A percentile compares a stretch with the other conserved stretches of the same genome.
phyloP scores from a whole-genome alignment of 2,888 invertebrate genomes.

The Penaeus monodon region DNA sequence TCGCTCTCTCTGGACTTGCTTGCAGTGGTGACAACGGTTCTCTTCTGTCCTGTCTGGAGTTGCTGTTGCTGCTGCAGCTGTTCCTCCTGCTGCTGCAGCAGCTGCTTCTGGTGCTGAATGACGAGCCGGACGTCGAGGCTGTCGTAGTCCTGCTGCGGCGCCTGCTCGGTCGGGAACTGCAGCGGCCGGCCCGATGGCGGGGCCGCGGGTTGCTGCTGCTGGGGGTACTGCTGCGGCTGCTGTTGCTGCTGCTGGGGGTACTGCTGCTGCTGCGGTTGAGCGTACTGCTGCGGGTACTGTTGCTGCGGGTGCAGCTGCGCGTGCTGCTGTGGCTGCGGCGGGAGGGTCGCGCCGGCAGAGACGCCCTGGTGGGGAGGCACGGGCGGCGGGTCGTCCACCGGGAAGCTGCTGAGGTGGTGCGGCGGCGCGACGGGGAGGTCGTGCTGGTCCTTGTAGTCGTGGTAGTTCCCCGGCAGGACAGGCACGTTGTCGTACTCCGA shows the following conservation, averaged over 20 bases:
- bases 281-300: too few relatives aligned
- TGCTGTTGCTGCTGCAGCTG: neutral
- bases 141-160: neutral
- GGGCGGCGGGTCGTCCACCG: slow-evolving; percentile 14
- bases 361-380: slow-evolving; percentile 31
- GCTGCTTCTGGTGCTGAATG: neutral
- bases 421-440: neutral
- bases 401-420: neutral
- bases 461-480: slow-evolving; percentile 38
- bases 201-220: neutral
- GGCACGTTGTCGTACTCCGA: slow-evolving; percentile 62
- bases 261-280: too few relatives aligned
- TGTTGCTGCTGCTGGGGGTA: neutral
- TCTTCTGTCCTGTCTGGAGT: too few relatives aligned
- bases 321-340: too few relatives aligned
- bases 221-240: neutral
- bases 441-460: slow-evolving; percentile 31
- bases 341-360: neutral
- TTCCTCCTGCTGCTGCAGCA: neutral
- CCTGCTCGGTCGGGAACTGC: slow-evolving; percentile 35
- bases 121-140: neutral
- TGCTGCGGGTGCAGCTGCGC: too few relatives aligned
- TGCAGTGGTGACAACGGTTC: too few relatives aligned
- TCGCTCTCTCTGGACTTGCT: too few relatives aligned
- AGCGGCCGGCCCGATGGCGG: neutral